Percentiles rank a stretch among this genome's conserved stretches.
Evolutionary conservation across 2,113 vertebrate genomes (phyloP).

Genomic region (Elachura formosa): DNA sequence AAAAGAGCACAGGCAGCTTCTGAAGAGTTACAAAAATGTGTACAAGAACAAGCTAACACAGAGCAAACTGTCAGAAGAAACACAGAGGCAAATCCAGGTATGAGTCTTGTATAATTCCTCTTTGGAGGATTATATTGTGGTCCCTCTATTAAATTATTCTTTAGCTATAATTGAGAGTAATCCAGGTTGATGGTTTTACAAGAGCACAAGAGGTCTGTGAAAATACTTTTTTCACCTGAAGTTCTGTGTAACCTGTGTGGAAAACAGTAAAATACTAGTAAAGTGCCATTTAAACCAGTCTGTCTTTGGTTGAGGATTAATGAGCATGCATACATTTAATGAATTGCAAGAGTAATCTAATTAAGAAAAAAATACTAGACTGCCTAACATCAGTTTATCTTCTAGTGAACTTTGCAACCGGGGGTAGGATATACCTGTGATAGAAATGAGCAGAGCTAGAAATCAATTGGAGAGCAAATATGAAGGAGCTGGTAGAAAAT

Average conservation of each 20-base stretch:
- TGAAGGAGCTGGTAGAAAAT: background rate
- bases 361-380: background rate
- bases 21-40: constrained; percentile 81
- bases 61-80: constrained; percentile 77
- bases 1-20: constrained; percentile 77
- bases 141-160: background rate
- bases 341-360: background rate
- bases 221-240: background rate
- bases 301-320: background rate
- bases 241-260: background rate
- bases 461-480: background rate
- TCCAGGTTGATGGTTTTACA: background rate
- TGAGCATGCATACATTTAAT: background rate
- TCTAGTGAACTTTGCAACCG: background rate
- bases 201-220: background rate
- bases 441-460: background rate
- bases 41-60: constrained; percentile 87
- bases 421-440: background rate
- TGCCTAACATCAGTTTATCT: background rate
- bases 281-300: background rate
- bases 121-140: background rate
- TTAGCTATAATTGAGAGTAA: background rate
- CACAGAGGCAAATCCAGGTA: constrained; percentile 85
- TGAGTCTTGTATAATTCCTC: background rate
- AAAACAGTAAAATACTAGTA: background rate